phyloP scores from a whole-genome alignment of 2,888 invertebrate species.

The Sphaeridia pumilis region DNA sequence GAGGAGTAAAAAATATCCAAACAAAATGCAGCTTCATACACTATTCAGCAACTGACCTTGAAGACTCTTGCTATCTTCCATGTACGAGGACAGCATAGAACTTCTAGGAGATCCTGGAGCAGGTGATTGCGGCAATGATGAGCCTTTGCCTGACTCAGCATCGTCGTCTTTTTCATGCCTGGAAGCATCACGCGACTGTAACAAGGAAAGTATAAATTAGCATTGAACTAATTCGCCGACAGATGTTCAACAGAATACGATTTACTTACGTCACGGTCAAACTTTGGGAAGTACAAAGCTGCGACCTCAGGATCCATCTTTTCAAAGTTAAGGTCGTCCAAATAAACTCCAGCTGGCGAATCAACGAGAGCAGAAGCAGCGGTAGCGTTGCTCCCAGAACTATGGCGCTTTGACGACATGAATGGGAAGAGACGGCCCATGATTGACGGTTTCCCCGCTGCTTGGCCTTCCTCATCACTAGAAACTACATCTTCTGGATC shows the following conservation, averaged over 20 bases:
- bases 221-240: too few species aligned
- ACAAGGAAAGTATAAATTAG: too few species aligned
- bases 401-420: conserved; percentile 50
- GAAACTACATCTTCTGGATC: too few species aligned
- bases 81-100: conserved; percentile 19
- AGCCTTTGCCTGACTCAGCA: conserved; percentile 91
- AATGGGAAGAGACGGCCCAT: conserved; percentile 86
- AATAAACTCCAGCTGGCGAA: conserved; percentile 65
- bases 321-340: conserved; percentile 80
- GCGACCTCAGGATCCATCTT: conserved; percentile 85
- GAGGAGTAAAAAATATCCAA: too few species aligned
- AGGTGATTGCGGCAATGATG: conserved; percentile 86
- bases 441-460: conserved; percentile 59
- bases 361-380: conserved; percentile 39
- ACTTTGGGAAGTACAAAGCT: conserved; percentile 64
- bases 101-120: conserved; percentile 32
- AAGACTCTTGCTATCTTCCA: conserved; percentile 22
- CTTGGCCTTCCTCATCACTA: conserved; percentile 42
- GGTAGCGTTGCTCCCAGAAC: conserved; percentile 27
- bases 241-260: too few species aligned
- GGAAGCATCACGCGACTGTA: conserved; percentile 6
- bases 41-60: background rate
- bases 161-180: conserved; percentile 60
- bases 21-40: background rate
- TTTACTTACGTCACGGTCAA: conserved; percentile 28